Percentiles rank a stretch among this genome's conserved stretches.
Conservation (phyloP, 1,140 invertebrate genomes). For the Plutomurus gul region DNA sequence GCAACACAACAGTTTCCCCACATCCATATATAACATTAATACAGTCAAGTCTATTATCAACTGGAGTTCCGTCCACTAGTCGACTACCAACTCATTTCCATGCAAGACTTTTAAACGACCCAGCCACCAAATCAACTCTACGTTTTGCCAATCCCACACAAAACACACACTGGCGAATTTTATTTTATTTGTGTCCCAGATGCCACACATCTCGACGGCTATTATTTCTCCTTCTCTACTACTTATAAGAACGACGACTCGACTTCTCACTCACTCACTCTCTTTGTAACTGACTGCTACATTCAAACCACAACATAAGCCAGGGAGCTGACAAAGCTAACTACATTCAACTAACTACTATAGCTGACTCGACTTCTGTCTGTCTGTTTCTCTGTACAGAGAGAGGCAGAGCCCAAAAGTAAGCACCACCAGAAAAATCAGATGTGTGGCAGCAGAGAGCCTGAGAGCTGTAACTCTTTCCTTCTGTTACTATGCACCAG, state of each 20-base stretch:
- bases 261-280: too few species aligned
- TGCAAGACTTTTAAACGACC: background rate
- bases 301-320: background rate
- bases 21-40: background rate
- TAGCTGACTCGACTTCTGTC: background rate
- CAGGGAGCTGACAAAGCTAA: background rate
- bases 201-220: background rate
- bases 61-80: background rate
- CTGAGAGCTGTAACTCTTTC: conserved; percentile 8
- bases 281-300: too few species aligned
- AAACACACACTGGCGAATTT: background rate
- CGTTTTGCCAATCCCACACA: background rate
- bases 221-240: background rate
- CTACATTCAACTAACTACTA: background rate
- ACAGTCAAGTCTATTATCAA: background rate
- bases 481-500: conserved; percentile 25
- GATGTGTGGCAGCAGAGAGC: conserved; percentile 20
- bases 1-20: too few species aligned
- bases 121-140: background rate
- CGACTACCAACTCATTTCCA: background rate
- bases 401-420: too few species aligned
- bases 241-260: too few species aligned
- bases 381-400: background rate
- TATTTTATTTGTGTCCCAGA: conserved; percentile 13
- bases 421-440: background rate